Percentiles rank a stretch among this genome's conserved stretches.
These are phyloP conservation scores for Erebia aethiops DNA, from an alignment of 2,888 invertebrate genomes.

Conservation along the genomic window DNA sequence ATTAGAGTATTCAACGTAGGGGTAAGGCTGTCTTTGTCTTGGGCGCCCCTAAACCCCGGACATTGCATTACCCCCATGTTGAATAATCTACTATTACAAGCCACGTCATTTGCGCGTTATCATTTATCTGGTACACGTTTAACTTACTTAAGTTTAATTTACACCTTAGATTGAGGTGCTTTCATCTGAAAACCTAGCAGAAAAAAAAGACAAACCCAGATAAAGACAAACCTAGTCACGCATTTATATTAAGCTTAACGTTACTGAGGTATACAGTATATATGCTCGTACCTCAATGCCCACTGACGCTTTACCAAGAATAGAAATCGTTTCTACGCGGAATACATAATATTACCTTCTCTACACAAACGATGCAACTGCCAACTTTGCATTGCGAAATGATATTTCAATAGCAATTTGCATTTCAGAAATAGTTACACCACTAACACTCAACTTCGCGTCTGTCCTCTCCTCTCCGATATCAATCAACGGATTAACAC, in stretches of 20 bases:
- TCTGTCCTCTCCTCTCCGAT: too few species aligned
- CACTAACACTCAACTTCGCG: not conserved
- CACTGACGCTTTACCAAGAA: not conserved
- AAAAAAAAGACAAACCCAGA: not conserved
- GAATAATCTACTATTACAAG: too few species aligned
- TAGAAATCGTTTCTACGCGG: slow-evolving; percentile 1
- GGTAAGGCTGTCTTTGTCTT: too few species aligned
- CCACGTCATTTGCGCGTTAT: not conserved
- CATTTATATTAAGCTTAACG: not conserved
- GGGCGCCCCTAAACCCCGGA: too few species aligned
- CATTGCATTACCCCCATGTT: too few species aligned
- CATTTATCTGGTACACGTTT: not conserved
- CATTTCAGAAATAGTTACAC: slow-evolving; percentile 15
- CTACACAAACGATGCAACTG: slow-evolving; percentile 14
- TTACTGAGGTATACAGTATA: not conserved
- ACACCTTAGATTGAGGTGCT: too few species aligned
- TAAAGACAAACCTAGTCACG: not conserved
- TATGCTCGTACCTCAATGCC: not conserved
- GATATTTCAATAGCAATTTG: slow-evolving; percentile 19
- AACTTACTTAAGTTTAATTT: too few species aligned
- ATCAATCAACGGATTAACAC: not conserved
- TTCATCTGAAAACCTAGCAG: not conserved
- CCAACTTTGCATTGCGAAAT: slow-evolving; percentile 7
- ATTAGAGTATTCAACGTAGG: too few species aligned
- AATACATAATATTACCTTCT: slow-evolving; percentile 5